These are phyloP conservation scores for Drosophila nr. perissopoda DNA, from an alignment of 2,888 invertebrate genomes.

Conservation along the genomic window DNA sequence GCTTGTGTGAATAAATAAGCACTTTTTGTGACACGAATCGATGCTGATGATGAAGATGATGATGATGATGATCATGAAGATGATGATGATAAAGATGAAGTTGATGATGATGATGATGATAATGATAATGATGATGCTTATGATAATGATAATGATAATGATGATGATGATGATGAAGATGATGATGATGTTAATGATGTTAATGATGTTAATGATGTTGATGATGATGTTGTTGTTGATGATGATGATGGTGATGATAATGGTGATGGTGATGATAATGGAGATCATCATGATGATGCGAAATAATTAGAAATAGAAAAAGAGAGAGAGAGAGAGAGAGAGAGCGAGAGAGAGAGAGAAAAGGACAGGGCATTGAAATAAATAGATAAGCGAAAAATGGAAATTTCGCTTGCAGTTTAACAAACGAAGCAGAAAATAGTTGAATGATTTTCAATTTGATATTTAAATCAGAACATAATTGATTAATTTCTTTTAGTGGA, in stretches of 20 bases:
- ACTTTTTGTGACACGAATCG: neutral
- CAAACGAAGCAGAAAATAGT: neutral
- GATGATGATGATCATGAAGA: rapidly evolving
- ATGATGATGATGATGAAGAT: neutral
- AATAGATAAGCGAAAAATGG: neutral
- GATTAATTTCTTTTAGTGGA: neutral
- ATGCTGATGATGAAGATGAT: neutral
- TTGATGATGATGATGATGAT: too few species aligned
- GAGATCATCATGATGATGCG: neutral
- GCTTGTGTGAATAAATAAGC: neutral
- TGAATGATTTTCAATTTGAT: neutral
- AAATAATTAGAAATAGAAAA: neutral
- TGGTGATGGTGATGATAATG: too few species aligned
- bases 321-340: too few species aligned
- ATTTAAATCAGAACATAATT: neutral
- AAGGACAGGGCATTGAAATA: neutral
- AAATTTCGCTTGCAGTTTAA: neutral
- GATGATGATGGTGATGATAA: too few species aligned
- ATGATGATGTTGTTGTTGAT: too few species aligned
- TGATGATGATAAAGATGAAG: neutral
- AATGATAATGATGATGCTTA: too few species aligned
- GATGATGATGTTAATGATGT: too few species aligned
- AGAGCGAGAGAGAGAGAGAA: neutral
- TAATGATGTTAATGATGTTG: too few species aligned
- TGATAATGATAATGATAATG: too few species aligned